phyloP scores from a whole-genome alignment of 37 sponge, comb jelly and placozoan genomes.

The Halichondria panicea region DNA sequence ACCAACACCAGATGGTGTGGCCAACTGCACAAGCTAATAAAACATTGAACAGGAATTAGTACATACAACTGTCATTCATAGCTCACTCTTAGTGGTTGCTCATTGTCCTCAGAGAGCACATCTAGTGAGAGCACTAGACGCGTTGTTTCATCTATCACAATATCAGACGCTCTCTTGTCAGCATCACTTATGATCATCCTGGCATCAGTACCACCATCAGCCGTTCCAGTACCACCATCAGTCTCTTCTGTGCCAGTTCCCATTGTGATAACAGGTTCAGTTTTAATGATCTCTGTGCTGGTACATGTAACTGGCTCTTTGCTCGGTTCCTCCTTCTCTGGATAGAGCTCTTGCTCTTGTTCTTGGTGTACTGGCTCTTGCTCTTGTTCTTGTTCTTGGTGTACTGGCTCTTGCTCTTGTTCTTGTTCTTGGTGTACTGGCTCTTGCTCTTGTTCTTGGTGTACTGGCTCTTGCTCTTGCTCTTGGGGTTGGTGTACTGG shows the following conservation, averaged over 20 bases:
- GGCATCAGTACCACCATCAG: neutral
- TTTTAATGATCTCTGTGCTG: neutral
- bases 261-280: too few relatives aligned
- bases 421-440: too few relatives aligned
- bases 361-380: too few relatives aligned
- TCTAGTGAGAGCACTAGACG: slow-evolving; percentile 56
- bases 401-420: too few relatives aligned
- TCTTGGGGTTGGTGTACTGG: too few relatives aligned
- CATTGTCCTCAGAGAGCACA: slow-evolving; percentile 40
- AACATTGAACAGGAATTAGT: neutral
- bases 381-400: too few relatives aligned
- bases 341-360: too few relatives aligned
- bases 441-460: too few relatives aligned
- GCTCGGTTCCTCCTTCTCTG: too few relatives aligned
- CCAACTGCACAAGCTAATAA: slow-evolving; percentile 51
- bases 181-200: neutral
- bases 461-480: too few relatives aligned
- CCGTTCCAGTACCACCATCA: neutral
- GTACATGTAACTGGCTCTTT: too few relatives aligned
- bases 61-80: neutral
- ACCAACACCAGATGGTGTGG: slow-evolving; percentile 41
- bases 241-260: neutral
- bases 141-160: slow-evolving; percentile 54
- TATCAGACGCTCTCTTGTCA: slow-evolving; percentile 23
- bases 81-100: slow-evolving; percentile 3